Base-by-base conservation (phyloP, 1,140 invertebrate genomes). In the Manduca sexta region DNA sequence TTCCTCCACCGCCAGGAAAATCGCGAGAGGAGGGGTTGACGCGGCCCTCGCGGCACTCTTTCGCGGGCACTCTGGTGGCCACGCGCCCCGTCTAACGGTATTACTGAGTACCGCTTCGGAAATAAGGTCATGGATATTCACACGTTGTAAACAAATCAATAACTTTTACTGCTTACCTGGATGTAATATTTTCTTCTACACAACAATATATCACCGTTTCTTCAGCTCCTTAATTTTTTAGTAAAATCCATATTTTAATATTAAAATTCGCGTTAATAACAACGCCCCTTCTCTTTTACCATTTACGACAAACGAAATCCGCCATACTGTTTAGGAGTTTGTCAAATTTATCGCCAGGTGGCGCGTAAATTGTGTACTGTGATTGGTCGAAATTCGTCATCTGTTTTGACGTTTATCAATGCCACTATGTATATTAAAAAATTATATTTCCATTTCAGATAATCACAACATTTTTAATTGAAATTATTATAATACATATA, bases 41-140 rank as follows among this genome's bases (percentile, higher is more conserved):
- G 60, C 75, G 73, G 67, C 70, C 67, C 74, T 76, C 74, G 54
- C 74, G 67, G 69, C 75, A 75, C 75, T 78, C 71, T 73, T 64
- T 52, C 61, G 54, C 52, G 54, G 58, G 56, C 73, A 64, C 64
- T 79, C 69, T 66, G 67, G 64, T 64, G 61, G 82, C 79, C 82
- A 81, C 82, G 77, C 77, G 79, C 69, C 65, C 58, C 70, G 68
- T 56, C 45, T 77, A 80, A 80, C 77, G 78, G 80, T 79, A 83
- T 64, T 76, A 67, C 55, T 64, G 51, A 78, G 70, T 85, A 84
- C 78, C 77, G 81, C 73, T 81, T 79, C 56, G 53, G 63, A 80
- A 85, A 86, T 84, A 84, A 72, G 84, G 81, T 85, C 78, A 82
- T 54, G 78, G 79, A 81, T 81, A 74, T 74, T 74, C 67, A 64